These are phyloP conservation scores for Punctoribates punctum DNA, from an alignment of 2,888 invertebrate genomes.

Conservation along the genomic window DNA sequence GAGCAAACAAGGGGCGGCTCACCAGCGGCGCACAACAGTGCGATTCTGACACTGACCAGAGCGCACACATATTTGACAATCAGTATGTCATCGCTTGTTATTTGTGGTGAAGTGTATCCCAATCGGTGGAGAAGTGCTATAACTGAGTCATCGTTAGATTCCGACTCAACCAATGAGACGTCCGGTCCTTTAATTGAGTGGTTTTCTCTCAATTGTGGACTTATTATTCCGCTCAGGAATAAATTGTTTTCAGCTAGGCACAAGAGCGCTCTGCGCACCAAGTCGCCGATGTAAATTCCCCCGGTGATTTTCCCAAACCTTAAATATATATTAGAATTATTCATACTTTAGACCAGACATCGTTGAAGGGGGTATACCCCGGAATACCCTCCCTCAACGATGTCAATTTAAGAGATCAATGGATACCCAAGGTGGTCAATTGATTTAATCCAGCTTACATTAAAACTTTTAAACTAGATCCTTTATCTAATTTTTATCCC, in stretches of 20 bases:
- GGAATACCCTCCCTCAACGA: too few relatives aligned
- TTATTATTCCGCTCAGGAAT: slow-evolving; percentile 58
- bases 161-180: slow-evolving; percentile 70
- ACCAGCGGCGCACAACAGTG: slow-evolving; percentile 69
- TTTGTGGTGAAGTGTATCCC: slow-evolving; percentile 51
- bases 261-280: slow-evolving; percentile 64
- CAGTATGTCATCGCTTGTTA: slow-evolving; percentile 60
- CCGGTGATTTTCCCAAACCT: slow-evolving; percentile 77
- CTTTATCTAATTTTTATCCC: too few relatives aligned
- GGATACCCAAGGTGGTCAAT: too few relatives aligned
- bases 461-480: too few relatives aligned
- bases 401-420: too few relatives aligned
- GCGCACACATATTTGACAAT: slow-evolving; percentile 66
- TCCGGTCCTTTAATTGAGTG: slow-evolving; percentile 64
- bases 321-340: background rate
- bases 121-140: slow-evolving; percentile 36
- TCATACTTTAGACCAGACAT: background rate
- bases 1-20: slow-evolving; percentile 53
- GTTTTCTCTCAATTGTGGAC: slow-evolving; percentile 54
- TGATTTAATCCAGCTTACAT: too few relatives aligned
- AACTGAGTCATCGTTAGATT: slow-evolving; percentile 47
- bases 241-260: slow-evolving; percentile 62
- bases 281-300: slow-evolving; percentile 74
- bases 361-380: too few relatives aligned
- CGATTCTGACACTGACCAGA: slow-evolving; percentile 67